These are phyloP conservation scores for Oryctolagus cuniculus DNA, from an alignment of 2,113 vertebrate genomes.

Conservation along the genomic window mOryCun1.1 NC_091450.1:27084501-27085000, in stretches of 20 bases:
- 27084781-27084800: not conserved
- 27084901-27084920: not conserved
- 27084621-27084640: not conserved
- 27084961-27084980: not conserved
- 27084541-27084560: not conserved
- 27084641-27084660: not conserved
- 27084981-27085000: not conserved
- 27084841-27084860: accelerated
- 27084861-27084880: not conserved
- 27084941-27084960: not conserved
- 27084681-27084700: not conserved
- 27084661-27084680: not conserved
- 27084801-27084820: not conserved
- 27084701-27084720: not conserved
- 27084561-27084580: not conserved
- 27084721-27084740: not conserved
- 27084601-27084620: not conserved
- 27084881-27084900: not conserved
- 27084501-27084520: not conserved
- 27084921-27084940: not conserved
- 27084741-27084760: not conserved
- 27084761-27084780: not conserved
- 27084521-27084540: not conserved
- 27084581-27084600: not conserved
- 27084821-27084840: not conserved